phyloP scores from a whole-genome alignment of 2,113 vertebrate species.

The Calypte anna region DNA sequence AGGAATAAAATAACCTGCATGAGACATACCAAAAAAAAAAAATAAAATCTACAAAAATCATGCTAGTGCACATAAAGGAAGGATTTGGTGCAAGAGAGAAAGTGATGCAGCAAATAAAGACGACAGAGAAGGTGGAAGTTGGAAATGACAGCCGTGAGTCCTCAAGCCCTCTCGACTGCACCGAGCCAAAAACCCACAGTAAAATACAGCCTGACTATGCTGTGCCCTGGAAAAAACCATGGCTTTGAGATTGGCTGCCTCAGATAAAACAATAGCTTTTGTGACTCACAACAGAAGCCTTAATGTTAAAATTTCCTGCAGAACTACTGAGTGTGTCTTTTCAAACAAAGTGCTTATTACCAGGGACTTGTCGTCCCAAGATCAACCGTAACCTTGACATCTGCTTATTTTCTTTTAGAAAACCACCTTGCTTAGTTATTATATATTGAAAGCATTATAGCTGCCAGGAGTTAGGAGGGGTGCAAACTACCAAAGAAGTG shows the following conservation, averaged over 20 bases:
- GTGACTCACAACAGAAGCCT: not conserved
- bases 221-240: not conserved
- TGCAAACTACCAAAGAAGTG: not conserved
- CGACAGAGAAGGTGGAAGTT: not conserved
- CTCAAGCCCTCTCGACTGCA: not conserved
- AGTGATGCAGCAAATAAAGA: not conserved
- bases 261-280: not conserved
- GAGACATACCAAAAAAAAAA: not conserved
- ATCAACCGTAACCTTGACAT: conserved; percentile 27
- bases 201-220: not conserved
- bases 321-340: not conserved
- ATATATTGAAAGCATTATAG: not conserved
- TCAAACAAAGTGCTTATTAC: conserved; percentile 29
- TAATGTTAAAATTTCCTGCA: not conserved
- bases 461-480: not conserved
- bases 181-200: not conserved
- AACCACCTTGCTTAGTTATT: conserved; percentile 28
- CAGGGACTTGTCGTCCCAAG: not conserved
- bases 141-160: not conserved
- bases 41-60: not conserved
- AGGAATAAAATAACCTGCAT: not conserved
- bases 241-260: not conserved
- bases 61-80: not conserved
- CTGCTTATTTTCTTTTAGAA: conserved; percentile 52
- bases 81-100: not conserved